A percentile compares a stretch with the other conserved stretches of the same genome.
Conservation (phyloP, 2,113 vertebrate species). For the Lanius ludovicianus region DNA sequence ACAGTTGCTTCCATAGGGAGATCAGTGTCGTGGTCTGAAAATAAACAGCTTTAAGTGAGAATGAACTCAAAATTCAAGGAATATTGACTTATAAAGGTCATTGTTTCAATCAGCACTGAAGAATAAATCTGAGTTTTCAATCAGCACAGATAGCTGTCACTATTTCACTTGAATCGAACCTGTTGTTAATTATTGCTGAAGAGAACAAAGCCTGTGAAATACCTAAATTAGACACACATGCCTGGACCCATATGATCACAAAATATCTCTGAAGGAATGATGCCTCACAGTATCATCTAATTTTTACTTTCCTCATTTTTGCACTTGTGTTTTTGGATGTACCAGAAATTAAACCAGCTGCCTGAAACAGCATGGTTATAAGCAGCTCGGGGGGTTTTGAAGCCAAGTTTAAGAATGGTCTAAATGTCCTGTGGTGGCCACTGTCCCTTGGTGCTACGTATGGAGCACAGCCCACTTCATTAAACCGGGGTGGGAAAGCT, state of each 20-base stretch:
- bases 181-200: not conserved
- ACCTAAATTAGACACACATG: not conserved
- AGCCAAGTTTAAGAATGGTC: not conserved
- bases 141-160: not conserved
- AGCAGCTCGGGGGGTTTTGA: not conserved
- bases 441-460: not conserved
- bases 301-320: not conserved
- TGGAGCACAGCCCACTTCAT: not conserved
- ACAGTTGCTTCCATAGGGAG: conserved; percentile 80
- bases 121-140: not conserved
- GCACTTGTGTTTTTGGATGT: not conserved
- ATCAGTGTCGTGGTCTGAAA: conserved; percentile 70
- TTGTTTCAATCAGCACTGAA: not conserved
- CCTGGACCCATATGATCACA: not conserved
- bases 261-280: not conserved
- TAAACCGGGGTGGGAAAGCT: not conserved
- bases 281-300: not conserved
- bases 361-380: not conserved
- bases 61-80: conserved; percentile 30
- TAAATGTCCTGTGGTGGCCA: not conserved
- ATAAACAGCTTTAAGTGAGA: conserved; percentile 63
- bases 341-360: not conserved
- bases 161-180: not conserved
- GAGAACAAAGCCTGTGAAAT: not conserved
- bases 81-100: not conserved